Percentiles rank a stretch among this genome's conserved stretches.
Evolutionary conservation across 1,140 invertebrate species (phyloP).

Genomic region (Coptotermes formosanus): DNA sequence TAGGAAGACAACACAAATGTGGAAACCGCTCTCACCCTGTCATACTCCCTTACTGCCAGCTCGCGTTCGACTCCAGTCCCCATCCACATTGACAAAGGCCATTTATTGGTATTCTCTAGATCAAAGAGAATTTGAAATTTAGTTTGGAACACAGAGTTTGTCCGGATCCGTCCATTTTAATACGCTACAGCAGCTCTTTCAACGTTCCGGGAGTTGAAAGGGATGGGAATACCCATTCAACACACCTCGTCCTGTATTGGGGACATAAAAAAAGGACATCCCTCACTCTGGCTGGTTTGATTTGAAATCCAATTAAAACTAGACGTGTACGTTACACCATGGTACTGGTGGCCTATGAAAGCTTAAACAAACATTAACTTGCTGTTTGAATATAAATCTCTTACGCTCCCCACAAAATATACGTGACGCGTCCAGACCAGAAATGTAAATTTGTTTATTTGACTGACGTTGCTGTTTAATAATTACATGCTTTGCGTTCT

Average conservation of each 20-base stretch:
- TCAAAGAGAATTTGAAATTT: slow-evolving; percentile 7
- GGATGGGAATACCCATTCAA: too few species aligned
- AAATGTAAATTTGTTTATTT: slow-evolving; percentile 18
- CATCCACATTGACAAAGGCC: background rate
- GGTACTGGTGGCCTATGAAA: background rate
- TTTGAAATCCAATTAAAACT: slow-evolving; percentile 12
- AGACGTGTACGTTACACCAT: background rate
- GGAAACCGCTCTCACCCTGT: too few species aligned
- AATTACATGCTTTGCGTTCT: background rate
- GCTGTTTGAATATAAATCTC: background rate
- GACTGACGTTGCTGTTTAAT: background rate
- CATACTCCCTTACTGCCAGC: too few species aligned
- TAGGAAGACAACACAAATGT: too few species aligned
- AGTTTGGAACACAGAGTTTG: background rate
- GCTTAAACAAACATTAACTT: slow-evolving; percentile 12
- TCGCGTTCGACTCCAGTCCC: too few species aligned
- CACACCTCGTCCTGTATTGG: background rate
- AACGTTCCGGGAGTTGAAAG: too few species aligned
- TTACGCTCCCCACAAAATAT: background rate
- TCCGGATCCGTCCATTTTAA: background rate
- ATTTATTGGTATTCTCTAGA: background rate
- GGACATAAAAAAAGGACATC: background rate
- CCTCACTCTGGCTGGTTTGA: background rate
- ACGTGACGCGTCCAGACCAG: background rate
- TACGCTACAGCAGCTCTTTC: background rate